A percentile compares a stretch with the other conserved stretches of the same genome.
phyloP scores from a whole-genome alignment of 2,888 invertebrate genomes.

The Cyclophora punctaria region DNA sequence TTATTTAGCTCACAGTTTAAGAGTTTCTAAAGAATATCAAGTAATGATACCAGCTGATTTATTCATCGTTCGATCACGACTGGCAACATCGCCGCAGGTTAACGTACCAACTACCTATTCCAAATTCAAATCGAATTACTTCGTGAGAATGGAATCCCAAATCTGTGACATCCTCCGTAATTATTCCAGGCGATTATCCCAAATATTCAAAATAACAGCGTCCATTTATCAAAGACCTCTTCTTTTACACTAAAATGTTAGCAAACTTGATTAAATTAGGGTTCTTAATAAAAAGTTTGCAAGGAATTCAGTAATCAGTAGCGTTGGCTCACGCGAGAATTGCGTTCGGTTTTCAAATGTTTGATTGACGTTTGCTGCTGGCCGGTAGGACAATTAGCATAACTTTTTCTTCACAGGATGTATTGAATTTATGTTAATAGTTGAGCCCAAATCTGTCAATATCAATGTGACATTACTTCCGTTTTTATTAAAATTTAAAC shows the following conservation, averaged over 20 bases:
- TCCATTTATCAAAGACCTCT: constrained; percentile 6
- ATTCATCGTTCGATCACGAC: not conserved
- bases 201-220: constrained; percentile 15
- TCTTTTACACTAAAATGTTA: not conserved
- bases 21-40: too few species aligned
- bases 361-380: too few species aligned
- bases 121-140: constrained; percentile 22
- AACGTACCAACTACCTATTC: constrained; percentile 3
- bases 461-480: too few species aligned
- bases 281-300: constrained; percentile 9
- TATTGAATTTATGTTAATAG: too few species aligned
- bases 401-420: too few species aligned
- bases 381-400: too few species aligned
- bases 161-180: constrained; percentile 34
- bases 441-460: too few species aligned
- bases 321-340: constrained; percentile 37
- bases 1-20: too few species aligned
- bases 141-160: constrained; percentile 45
- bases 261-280: too few species aligned
- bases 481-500: too few species aligned
- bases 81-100: not conserved
- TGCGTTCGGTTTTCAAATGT: too few species aligned
- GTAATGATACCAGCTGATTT: not conserved
- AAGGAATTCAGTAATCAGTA: constrained; percentile 52
- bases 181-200: constrained; percentile 14